Percentiles rank a stretch among this genome's conserved stretches.
phyloP scores from a whole-genome alignment of 2,888 invertebrate species.

The Nycteola revayana region DNA sequence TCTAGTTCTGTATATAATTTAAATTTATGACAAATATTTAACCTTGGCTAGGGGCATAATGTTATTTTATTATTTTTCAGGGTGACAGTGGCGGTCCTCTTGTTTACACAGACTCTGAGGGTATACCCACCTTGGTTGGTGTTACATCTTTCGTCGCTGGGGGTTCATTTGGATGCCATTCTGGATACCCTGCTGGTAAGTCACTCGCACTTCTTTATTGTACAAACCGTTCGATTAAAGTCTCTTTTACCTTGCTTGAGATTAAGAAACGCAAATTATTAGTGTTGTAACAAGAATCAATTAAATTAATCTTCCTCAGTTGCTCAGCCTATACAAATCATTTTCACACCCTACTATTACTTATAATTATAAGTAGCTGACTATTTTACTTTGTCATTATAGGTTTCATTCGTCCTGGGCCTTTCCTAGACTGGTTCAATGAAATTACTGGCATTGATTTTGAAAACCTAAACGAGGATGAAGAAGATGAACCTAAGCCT shows the following conservation, averaged over 20 bases:
- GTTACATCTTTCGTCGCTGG: constrained; percentile 69
- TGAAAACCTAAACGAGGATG: constrained; percentile 50
- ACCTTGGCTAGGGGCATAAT: too few relatives aligned
- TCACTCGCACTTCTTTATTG: not conserved
- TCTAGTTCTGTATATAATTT: too few relatives aligned
- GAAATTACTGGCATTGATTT: constrained; percentile 60
- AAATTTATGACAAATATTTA: too few relatives aligned
- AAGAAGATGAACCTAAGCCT: constrained; percentile 13
- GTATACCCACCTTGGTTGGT: constrained; percentile 52
- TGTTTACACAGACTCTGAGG: constrained; percentile 44
- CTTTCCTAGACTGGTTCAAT: constrained; percentile 61
- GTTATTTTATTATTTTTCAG: constrained; percentile 31
- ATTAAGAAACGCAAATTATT: too few relatives aligned
- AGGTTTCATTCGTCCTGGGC: constrained; percentile 68
- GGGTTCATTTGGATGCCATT: constrained; percentile 62
- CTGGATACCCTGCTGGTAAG: constrained; percentile 62
- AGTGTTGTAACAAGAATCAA: too few relatives aligned
- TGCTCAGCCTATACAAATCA: too few relatives aligned
- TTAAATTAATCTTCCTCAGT: too few relatives aligned
- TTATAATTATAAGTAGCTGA: too few relatives aligned
- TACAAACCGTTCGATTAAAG: not conserved
- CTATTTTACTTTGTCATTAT: too few relatives aligned
- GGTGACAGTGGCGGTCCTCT: constrained; percentile 76
- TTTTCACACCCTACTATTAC: too few relatives aligned
- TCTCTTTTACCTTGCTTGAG: too few relatives aligned